Conservation (phyloP, 2,888 invertebrate genomes). For the Laothoe populi region DNA sequence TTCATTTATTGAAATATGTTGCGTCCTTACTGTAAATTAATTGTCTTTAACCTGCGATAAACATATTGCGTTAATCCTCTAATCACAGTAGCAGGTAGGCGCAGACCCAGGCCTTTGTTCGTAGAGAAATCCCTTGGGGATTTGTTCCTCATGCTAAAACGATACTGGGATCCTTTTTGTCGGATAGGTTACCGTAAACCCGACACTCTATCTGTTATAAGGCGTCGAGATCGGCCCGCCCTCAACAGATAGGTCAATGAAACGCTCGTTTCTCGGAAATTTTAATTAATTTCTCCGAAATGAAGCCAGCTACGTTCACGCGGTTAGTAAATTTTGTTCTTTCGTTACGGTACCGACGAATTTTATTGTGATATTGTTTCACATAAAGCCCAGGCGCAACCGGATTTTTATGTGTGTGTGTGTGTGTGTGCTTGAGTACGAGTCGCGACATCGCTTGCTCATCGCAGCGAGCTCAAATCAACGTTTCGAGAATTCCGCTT, state of each 20-base stretch:
- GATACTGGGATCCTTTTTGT: conserved; percentile 37
- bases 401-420: conserved; percentile 55
- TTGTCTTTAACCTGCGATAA: neutral
- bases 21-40: neutral
- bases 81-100: neutral
- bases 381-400: conserved; percentile 56
- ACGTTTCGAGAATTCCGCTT: conserved; percentile 47
- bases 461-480: conserved; percentile 44
- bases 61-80: neutral
- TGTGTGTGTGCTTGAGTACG: conserved; percentile 46
- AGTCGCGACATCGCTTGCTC: conserved; percentile 31
- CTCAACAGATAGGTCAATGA: conserved; percentile 69
- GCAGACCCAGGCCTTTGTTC: conserved; percentile 24
- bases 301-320: conserved; percentile 56
- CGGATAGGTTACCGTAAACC: conserved; percentile 40
- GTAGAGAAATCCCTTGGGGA: conserved; percentile 16
- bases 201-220: conserved; percentile 46
- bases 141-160: conserved; percentile 25
- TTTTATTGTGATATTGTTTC: conserved; percentile 57
- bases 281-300: conserved; percentile 77
- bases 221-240: conserved; percentile 37
- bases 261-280: conserved; percentile 67
- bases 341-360: conserved; percentile 60
- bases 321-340: conserved; percentile 63
- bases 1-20: neutral